phyloP scores from a whole-genome alignment of 2,888 invertebrate species.

The Therioaphis trifolii region DNA sequence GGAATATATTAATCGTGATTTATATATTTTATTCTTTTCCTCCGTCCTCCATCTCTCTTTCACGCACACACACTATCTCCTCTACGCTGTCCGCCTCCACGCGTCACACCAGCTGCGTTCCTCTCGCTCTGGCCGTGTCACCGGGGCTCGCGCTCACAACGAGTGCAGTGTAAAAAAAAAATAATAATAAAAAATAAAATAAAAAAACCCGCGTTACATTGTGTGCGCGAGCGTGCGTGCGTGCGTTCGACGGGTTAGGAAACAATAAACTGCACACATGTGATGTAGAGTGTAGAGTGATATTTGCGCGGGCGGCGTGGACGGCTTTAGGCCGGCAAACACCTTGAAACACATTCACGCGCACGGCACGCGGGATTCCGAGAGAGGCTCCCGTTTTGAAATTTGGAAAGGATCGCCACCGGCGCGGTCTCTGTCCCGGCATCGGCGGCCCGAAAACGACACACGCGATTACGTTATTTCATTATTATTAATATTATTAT shows the following conservation, averaged over 20 bases:
- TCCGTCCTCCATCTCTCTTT: background rate
- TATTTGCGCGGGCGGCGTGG: constrained; percentile 43
- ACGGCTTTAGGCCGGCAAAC: constrained; percentile 22
- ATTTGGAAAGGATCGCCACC: constrained; percentile 48
- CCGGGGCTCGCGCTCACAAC: background rate
- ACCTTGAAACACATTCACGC: constrained; percentile 46
- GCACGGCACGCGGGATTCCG: background rate
- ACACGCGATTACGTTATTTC: no score
- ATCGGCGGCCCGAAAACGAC: background rate
- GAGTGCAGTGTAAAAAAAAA: background rate
- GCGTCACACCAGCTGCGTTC: background rate
- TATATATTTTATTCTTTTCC: constrained; percentile 1
- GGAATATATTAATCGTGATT: constrained; percentile 55
- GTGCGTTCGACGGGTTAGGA: constrained; percentile 42
- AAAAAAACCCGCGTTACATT: background rate
- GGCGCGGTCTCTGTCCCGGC: constrained; percentile 10
- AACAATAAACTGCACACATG: constrained; percentile 36
- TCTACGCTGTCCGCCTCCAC: background rate
- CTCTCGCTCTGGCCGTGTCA: no score
- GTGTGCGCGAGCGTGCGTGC: background rate
- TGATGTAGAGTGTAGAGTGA: background rate
- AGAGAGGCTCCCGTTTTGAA: constrained; percentile 38
- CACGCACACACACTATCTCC: no score
- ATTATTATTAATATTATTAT: constrained; percentile 18
- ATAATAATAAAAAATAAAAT: background rate